Evolutionary conservation across 2,113 vertebrate species (phyloP).

Genomic region (Myotis brandtii): DNA sequence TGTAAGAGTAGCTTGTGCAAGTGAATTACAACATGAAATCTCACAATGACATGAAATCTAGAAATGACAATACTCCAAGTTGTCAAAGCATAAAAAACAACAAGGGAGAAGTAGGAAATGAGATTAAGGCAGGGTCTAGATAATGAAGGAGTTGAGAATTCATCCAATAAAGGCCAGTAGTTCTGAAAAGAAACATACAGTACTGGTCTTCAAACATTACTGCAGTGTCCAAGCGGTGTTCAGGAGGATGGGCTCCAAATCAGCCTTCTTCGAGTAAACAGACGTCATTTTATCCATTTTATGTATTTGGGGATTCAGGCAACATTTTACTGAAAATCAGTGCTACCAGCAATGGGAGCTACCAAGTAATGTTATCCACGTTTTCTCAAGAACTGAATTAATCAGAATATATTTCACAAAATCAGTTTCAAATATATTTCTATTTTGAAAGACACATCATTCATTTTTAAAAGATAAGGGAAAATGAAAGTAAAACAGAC

Average conservation of each 20-base stretch:
- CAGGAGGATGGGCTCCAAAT: not conserved
- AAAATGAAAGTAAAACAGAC: not conserved
- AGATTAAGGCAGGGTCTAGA: not conserved
- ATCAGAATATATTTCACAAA: constrained; percentile 30
- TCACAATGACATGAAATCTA: not conserved
- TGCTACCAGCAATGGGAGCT: not conserved
- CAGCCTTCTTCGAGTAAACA: not conserved
- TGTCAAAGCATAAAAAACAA: not conserved
- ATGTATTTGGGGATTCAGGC: not conserved
- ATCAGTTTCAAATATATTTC: not conserved
- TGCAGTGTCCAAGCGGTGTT: not conserved
- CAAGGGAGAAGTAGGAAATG: not conserved
- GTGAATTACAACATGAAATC: not conserved
- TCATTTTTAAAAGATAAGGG: not conserved
- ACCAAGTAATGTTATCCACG: not conserved
- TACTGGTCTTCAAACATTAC: not conserved
- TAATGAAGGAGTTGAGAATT: not conserved
- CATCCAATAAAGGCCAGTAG: not conserved
- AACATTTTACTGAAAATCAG: not conserved
- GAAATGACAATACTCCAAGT: not conserved
- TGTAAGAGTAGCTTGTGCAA: not conserved
- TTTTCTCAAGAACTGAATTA: not conserved
- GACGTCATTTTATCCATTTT: not conserved
- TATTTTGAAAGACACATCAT: not conserved
- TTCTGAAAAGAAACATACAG: not conserved